These are phyloP conservation scores for Pelecanus crispus DNA, from an alignment of 2,113 vertebrate species.

Conservation along the genomic window DNA sequence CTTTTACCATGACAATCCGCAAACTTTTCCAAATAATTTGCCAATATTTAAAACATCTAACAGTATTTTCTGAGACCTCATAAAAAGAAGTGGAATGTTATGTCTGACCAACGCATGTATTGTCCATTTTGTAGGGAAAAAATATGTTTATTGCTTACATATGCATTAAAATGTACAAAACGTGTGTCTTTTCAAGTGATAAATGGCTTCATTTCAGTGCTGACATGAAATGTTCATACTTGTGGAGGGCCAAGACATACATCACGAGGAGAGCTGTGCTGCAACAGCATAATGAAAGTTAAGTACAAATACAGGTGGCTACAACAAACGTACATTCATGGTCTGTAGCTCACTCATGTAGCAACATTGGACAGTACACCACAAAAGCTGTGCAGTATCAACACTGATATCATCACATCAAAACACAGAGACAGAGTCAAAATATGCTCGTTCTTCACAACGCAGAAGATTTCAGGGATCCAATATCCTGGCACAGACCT, in stretches of 20 bases:
- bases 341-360: neutral
- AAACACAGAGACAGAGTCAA: neutral
- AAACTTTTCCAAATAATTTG: neutral
- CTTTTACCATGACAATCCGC: neutral
- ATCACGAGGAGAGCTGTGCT: neutral
- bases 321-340: neutral
- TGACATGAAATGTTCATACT: neutral
- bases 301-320: neutral
- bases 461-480: neutral
- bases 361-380: neutral
- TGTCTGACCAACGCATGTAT: neutral
- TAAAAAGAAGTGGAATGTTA: neutral
- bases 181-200: neutral
- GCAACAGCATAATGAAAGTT: neutral
- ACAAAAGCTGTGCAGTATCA: neutral
- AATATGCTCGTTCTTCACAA: neutral
- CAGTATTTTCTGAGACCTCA: neutral
- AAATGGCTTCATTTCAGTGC: neutral
- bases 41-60: neutral
- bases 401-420: neutral
- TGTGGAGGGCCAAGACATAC: neutral
- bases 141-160: neutral
- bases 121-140: neutral
- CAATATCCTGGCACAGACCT: neutral
- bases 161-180: neutral